Conservation (phyloP, 2,888 invertebrate species). For the Apotomis betuletana region DNA sequence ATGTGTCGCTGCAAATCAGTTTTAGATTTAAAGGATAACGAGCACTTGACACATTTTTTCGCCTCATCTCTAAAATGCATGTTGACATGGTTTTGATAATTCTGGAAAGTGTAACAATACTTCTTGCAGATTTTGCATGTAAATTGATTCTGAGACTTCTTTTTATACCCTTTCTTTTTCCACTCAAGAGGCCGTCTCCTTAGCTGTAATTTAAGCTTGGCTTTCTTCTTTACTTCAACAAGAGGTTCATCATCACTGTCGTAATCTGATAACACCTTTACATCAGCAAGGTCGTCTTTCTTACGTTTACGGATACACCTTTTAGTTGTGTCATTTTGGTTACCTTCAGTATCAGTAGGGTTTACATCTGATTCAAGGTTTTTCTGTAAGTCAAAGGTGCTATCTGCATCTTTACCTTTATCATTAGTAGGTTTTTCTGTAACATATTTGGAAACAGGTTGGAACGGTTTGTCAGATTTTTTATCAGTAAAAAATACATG, state of each 20-base stretch:
- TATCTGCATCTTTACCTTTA: conserved; percentile 19
- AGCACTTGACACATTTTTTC: conserved; percentile 70
- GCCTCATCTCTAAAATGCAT: conserved; percentile 58
- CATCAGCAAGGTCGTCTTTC: conserved; percentile 34
- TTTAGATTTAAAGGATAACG: conserved; percentile 56
- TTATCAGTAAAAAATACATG: conserved; percentile 68
- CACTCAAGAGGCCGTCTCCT: conserved; percentile 24
- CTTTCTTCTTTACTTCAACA: conserved; percentile 48
- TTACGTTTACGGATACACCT: conserved; percentile 45
- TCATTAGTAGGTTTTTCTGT: conserved; percentile 18
- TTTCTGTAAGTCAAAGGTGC: conserved; percentile 2
- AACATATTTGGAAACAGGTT: conserved; percentile 48
- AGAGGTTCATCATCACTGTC: conserved; percentile 67
- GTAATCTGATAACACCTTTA: conserved; percentile 47
- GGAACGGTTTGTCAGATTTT: conserved; percentile 62
- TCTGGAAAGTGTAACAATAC: conserved; percentile 72
- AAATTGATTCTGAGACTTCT: conserved; percentile 46
- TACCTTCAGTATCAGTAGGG: conserved; percentile 53
- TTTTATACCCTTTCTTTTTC: conserved; percentile 34
- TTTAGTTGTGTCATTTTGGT: conserved; percentile 48
- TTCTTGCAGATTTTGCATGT: conserved; percentile 66
- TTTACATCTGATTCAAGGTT: conserved; percentile 46
- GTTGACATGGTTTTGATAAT: conserved; percentile 69
- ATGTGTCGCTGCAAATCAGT: conserved; percentile 59
- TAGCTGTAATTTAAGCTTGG: conserved; percentile 29